These are phyloP conservation scores for Papilio aristodemus DNA, from an alignment of 1,140 invertebrate species.

Conservation along the genomic window DNA sequence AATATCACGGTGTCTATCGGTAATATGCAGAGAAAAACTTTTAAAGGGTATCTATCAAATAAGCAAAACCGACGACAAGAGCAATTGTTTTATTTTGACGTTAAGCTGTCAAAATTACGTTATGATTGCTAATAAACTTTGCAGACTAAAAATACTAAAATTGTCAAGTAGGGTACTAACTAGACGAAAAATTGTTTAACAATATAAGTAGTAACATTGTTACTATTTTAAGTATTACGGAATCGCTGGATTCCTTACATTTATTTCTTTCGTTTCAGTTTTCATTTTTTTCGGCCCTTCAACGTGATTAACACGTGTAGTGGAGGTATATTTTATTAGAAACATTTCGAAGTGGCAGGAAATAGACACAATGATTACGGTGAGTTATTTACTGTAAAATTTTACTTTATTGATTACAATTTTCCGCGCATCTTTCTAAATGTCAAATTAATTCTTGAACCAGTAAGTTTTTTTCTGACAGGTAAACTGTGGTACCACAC, in stretches of 20 bases:
- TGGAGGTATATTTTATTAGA: too few relatives aligned
- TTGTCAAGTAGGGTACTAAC: too few relatives aligned
- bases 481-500: conserved; percentile 88
- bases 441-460: conserved; percentile 85
- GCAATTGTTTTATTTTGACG: conserved; percentile 37
- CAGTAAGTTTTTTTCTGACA: conserved; percentile 78
- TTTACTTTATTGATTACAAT: background rate
- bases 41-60: background rate
- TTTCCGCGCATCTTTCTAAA: conserved; percentile 80
- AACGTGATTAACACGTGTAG: too few relatives aligned
- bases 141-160: too few relatives aligned
- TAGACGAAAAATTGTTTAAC: background rate
- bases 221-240: too few relatives aligned
- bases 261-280: too few relatives aligned
- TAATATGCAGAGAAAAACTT: background rate
- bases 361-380: too few relatives aligned
- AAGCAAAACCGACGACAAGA: conserved; percentile 7
- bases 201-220: too few relatives aligned
- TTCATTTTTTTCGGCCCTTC: too few relatives aligned
- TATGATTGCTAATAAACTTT: background rate
- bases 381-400: background rate
- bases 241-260: too few relatives aligned
- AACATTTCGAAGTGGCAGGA: too few relatives aligned
- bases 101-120: background rate
- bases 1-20: background rate